Base-by-base conservation (phyloP, 1,140 invertebrate genomes). In the Drosophila triauraria region DNA sequence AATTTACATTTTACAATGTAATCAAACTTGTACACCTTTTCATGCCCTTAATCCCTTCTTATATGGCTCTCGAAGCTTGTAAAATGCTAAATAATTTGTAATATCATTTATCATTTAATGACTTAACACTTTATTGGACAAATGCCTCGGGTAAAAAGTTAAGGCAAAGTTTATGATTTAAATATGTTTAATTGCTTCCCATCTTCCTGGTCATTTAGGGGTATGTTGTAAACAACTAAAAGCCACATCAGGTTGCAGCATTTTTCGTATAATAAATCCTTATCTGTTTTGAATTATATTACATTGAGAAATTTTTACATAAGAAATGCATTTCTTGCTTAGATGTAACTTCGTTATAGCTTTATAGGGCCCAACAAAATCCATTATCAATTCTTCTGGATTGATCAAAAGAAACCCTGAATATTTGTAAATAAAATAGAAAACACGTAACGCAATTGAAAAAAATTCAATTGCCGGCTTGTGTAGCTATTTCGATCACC, bases 401-500 rank as follows among this genome's bases (percentile, higher is more conserved):
- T 44, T 13, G 30, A 17, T 61, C 27, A 61, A 25, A 38, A 48
- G 35, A 48, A n/a, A n/a, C 23, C 44, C n/a, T 6, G 8, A 10
- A 12, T 40, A 25, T 17, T 13, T 13, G 32, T 7, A 25, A 25
- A 32, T 57, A n/a, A 30, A 62, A 20, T n/a, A 27, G 3, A 27
- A 20, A 12, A 25, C 32, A 35, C 20, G 25, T 35, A 13, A 10
- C 15, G 2, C 9, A n/a, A 32, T 20, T 20, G 1, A 20, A 20
- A 9, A 48, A 53, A 30, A n/a, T 12, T 57, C 17, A 32, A 35
- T 35, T 44, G 10, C 40, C 5, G 3, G 27, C 30, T 7, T 35
- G 40, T 43, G 10, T n/a, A 40, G 63, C 9, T n/a, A 65, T 69
- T 67, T 50, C 6, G 9, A 42, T 47, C 32, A 23, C 17, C 43